These are phyloP conservation scores for Gorsachius goisagi DNA, from an alignment of 2,113 vertebrate species.

Conservation along the genomic window DNA sequence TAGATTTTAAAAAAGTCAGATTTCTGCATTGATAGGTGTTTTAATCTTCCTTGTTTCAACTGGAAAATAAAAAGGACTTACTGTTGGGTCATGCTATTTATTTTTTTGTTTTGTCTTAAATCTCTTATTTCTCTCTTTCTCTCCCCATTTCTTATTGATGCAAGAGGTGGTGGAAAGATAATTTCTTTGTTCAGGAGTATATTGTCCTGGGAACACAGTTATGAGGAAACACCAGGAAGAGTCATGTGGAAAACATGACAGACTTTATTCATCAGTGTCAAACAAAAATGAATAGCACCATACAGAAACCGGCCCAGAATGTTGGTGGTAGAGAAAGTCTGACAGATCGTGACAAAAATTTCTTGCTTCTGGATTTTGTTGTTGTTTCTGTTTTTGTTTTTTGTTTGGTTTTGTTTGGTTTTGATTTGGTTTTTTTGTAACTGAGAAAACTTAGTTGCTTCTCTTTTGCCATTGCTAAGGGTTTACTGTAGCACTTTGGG, in stretches of 20 bases:
- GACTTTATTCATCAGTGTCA: background rate
- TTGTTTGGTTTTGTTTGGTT: background rate
- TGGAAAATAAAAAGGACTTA: background rate
- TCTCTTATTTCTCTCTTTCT: background rate
- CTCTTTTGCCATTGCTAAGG: background rate
- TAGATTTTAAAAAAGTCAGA: background rate
- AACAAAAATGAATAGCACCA: background rate
- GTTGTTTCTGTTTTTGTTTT: background rate
- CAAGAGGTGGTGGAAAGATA: background rate
- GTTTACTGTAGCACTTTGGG: background rate
- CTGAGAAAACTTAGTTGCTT: background rate
- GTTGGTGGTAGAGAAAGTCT: background rate
- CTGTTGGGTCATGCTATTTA: background rate
- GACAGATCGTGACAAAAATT: background rate
- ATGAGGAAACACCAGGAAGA: constrained; percentile 17
- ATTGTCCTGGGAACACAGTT: background rate
- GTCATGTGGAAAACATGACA: background rate
- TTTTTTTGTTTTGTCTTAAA: background rate
- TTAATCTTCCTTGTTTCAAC: background rate
- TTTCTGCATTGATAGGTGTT: background rate
- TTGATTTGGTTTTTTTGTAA: background rate
- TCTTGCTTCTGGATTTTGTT: background rate
- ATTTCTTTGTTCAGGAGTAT: background rate
- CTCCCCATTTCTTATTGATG: background rate
- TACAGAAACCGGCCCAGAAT: background rate